Evolutionary conservation across 2,888 invertebrate species (phyloP), one percentile per base, ranked within the genome.

Genomic region (Prenolepis imparis): DNA sequence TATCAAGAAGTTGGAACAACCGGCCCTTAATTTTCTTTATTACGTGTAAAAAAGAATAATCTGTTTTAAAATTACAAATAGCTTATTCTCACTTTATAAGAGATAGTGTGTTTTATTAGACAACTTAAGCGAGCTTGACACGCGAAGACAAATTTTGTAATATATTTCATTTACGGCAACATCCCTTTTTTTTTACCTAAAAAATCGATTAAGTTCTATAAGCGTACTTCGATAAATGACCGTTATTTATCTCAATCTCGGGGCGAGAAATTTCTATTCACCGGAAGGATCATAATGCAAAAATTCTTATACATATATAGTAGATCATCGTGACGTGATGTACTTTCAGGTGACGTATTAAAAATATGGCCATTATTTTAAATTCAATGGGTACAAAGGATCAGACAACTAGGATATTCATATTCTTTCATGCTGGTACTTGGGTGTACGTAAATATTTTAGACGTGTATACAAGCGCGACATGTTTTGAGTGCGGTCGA

Each of bases 401-500:
- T 70, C 70, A 28, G 48, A 68, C 63, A 59, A 55, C 57, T n/a
- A 18, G 36, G 63, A 66, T 75, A 81, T 52, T 48, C 67, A 59
- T 72, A 68, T 86, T 78, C 81, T 68, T 70, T 59, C 57, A 83
- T 84, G 63, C 44, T 52, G 8, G 61, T 67, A 59, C 66, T 41
- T 32, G 24, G 6, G 28, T 67, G 12, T 72, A 18, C 24, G 57
- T 63, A 64, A 48, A 82, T 85, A 74, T 83, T 59, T 67, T 85
- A 82, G 68, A 39, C 18, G 41, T 32, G 61, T 52, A 59, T 64
- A 72, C 41, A 61, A 63, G 48, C 63, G 52, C 70, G 57, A 64
- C 52, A 72, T 70, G 55, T 78, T 68, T 70, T 36, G 82, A 87
- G 82, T 83, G 77, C 64, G 36, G 67, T 32, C 55, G 89, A 89